Evolutionary conservation across 1,140 invertebrate species (phyloP).

Genomic region (Microplitis demolitor): DNA sequence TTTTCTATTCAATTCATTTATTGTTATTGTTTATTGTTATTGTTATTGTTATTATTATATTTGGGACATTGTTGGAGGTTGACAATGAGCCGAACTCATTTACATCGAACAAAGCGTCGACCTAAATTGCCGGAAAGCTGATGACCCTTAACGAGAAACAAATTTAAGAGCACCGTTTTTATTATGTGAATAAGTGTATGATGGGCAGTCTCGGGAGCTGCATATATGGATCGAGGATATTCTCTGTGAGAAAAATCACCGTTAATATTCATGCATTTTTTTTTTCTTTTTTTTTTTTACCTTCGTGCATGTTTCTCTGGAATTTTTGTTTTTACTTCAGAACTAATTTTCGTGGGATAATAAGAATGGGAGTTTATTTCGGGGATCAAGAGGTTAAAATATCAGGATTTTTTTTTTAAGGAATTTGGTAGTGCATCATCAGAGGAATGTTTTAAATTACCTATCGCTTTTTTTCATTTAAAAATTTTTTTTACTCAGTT

Average conservation of each 20-base stretch:
- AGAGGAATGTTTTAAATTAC: too few species aligned
- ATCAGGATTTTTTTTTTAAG: too few species aligned
- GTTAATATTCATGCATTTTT: conserved; percentile 20
- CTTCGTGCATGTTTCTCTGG: neutral
- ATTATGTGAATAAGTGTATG: neutral
- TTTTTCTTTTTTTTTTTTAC: conserved; percentile 1
- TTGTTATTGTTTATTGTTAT: conserved; percentile 6
- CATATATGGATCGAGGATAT: neutral
- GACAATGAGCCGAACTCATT: conserved; percentile 20
- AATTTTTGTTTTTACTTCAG: conserved; percentile 2
- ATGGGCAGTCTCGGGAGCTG: neutral
- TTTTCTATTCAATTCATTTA: neutral
- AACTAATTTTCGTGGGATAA: too few species aligned
- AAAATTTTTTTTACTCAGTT: too few species aligned
- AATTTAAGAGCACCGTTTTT: conserved; percentile 13
- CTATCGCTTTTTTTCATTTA: too few species aligned
- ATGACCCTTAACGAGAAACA: conserved; percentile 21
- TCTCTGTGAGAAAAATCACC: conserved; percentile 10
- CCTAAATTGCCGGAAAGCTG: conserved; percentile 10
- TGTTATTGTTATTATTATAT: too few species aligned
- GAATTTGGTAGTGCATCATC: too few species aligned
- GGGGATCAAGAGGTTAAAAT: too few species aligned
- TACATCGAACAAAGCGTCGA: conserved; percentile 21
- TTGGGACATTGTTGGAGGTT: neutral
- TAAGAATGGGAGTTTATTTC: too few species aligned